These are phyloP conservation scores for Gracilinanus agilis DNA, from an alignment of 2,113 vertebrate genomes.

Conservation along the genomic window DNA sequence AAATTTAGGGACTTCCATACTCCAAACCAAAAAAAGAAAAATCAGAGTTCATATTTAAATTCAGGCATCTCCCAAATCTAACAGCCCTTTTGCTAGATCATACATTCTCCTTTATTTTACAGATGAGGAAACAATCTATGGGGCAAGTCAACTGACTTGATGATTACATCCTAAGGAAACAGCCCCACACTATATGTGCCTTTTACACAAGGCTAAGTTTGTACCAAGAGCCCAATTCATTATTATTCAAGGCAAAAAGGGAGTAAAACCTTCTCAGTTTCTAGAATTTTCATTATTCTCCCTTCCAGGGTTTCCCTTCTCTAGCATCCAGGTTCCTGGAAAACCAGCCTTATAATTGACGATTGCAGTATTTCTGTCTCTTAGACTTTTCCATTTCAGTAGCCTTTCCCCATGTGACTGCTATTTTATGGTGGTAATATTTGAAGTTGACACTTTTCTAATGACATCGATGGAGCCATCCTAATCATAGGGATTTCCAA, in stretches of 20 bases:
- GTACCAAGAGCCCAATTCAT: not conserved
- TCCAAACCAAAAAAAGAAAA: not conserved
- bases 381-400: not conserved
- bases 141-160: not conserved
- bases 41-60: not conserved
- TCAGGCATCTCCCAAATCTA: not conserved
- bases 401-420: not conserved
- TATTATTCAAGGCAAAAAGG: not conserved
- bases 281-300: not conserved
- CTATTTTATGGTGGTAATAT: slow-evolving; percentile 11
- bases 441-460: not conserved
- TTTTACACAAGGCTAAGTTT: not conserved
- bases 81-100: not conserved
- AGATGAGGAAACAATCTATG: not conserved
- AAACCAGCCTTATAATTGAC: not conserved
- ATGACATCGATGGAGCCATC: not conserved
- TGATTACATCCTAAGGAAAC: not conserved
- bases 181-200: no score
- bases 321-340: not conserved
- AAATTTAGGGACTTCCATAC: not conserved
- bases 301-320: not conserved
- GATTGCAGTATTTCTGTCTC: not conserved
- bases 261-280: not conserved
- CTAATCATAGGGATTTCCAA: not conserved
- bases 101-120: not conserved